phyloP scores from a whole-genome alignment of 1,140 invertebrate species.

The Gryllus bimaculatus region DNA sequence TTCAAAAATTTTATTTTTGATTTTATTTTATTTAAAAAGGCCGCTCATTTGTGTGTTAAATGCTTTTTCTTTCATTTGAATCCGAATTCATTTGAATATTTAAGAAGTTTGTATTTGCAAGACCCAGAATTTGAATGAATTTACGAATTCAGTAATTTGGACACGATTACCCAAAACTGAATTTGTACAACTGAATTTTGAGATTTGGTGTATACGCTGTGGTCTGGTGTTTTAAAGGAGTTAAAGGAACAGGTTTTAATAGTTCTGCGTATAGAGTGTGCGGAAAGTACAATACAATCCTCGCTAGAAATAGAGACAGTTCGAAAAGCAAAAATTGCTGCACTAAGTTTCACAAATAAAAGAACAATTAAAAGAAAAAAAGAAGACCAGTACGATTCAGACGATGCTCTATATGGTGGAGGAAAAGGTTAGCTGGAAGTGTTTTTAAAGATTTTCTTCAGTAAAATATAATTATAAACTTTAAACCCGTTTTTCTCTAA shows the following conservation, averaged over 20 bases:
- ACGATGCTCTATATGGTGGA: neutral
- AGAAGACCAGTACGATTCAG: neutral
- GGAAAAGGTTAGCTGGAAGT: neutral
- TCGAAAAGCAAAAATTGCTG: neutral
- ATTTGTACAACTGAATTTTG: constrained; percentile 14
- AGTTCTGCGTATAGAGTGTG: neutral
- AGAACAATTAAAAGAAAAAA: neutral
- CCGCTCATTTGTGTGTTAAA: too few relatives aligned
- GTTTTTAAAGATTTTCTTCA: too few relatives aligned
- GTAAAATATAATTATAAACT: too few relatives aligned
- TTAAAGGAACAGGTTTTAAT: neutral
- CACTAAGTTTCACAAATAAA: neutral
- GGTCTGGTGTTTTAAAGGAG: constrained; percentile 13
- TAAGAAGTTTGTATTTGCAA: constrained; percentile 14
- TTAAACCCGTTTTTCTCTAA: too few relatives aligned
- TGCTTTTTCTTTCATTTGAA: too few relatives aligned
- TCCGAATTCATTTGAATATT: neutral
- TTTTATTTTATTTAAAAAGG: too few relatives aligned
- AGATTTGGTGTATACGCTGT: constrained; percentile 16
- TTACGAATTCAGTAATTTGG: constrained; percentile 26
- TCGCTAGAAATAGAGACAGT: neutral
- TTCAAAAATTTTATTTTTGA: too few relatives aligned
- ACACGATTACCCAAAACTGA: constrained; percentile 24
- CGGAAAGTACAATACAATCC: neutral
- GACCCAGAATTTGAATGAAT: constrained; percentile 27